A percentile compares a stretch with the other conserved stretches of the same genome.
Evolutionary conservation across 2,113 vertebrate genomes (phyloP).

Genomic region (Garra rufa): DNA sequence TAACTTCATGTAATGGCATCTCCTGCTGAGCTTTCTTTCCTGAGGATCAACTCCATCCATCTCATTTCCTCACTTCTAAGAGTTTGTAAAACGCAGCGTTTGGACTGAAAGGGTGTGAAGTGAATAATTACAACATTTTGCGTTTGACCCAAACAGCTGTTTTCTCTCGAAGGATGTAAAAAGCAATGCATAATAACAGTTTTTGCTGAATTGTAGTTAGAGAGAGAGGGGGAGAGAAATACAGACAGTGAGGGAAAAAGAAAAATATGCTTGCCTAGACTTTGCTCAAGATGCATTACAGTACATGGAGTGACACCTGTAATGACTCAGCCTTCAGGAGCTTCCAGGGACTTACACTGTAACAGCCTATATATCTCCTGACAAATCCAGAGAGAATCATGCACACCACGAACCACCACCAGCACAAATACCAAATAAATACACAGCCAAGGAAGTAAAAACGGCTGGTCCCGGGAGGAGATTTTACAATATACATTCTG

Average conservation of each 20-base stretch:
- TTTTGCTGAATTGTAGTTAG: background rate
- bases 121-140: background rate
- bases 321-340: conserved; percentile 12
- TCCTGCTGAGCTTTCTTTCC: conserved; percentile 22
- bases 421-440: background rate
- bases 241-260: background rate
- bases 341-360: conserved; percentile 1
- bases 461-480: background rate
- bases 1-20: background rate
- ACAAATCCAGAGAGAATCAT: conserved; percentile 28
- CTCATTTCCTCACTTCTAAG: conserved; percentile 12
- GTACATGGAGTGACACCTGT: conserved; percentile 23
- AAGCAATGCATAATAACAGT: background rate
- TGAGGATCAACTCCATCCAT: conserved; percentile 8
- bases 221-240: background rate
- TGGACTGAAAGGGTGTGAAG: background rate
- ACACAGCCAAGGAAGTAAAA: conserved; percentile 17
- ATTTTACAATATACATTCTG: conserved; percentile 5
- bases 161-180: conserved; percentile 3
- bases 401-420: background rate
- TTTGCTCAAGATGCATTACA: conserved; percentile 15
- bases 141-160: conserved; percentile 33
- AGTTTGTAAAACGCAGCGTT: background rate
- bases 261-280: conserved; percentile 10
- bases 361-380: conserved; percentile 31